Percentiles rank a stretch among this genome's conserved stretches.
Evolutionary conservation across 2,888 invertebrate genomes (phyloP).

Genomic region (Syritta pipiens): DNA sequence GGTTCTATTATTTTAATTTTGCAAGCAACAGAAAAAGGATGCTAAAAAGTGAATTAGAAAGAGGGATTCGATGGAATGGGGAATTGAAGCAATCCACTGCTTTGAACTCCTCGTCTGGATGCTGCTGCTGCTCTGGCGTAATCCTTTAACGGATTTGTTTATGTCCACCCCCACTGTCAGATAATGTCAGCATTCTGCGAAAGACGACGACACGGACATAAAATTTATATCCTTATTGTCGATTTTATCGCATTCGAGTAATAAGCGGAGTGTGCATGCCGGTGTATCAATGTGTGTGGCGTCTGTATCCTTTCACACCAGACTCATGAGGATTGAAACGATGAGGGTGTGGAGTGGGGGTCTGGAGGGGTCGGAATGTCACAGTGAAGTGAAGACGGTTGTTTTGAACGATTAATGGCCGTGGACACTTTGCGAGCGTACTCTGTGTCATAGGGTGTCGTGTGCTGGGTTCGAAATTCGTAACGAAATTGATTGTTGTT

Average conservation of each 20-base stretch:
- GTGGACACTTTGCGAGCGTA: slow-evolving; percentile 31
- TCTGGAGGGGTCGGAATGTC: not conserved
- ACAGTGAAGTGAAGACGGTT: slow-evolving; percentile 8
- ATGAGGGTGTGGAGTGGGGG: too few relatives aligned
- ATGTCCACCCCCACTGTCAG: slow-evolving; percentile 7
- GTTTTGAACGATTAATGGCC: slow-evolving; percentile 55
- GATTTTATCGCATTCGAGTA: slow-evolving; percentile 38
- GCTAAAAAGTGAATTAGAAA: slow-evolving; percentile 34
- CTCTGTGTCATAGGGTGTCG: too few relatives aligned
- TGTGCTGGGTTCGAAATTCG: too few relatives aligned
- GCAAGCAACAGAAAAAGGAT: not conserved
- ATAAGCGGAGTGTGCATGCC: slow-evolving; percentile 40
- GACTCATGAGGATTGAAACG: too few relatives aligned
- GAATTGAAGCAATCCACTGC: slow-evolving; percentile 15
- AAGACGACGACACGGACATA: slow-evolving; percentile 27
- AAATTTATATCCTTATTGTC: slow-evolving; percentile 52
- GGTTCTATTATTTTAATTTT: slow-evolving; percentile 66
- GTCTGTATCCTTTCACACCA: slow-evolving; percentile 30
- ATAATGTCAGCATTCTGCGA: slow-evolving; percentile 9
- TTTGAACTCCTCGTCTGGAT: slow-evolving; percentile 10
- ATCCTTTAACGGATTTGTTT: slow-evolving; percentile 23
- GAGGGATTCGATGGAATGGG: slow-evolving; percentile 15
- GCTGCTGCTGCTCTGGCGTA: slow-evolving; percentile 9
- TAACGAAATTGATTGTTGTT: too few relatives aligned
- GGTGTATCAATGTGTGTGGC: slow-evolving; percentile 8